Evolutionary conservation across 2,113 vertebrate species (phyloP).

Genomic region (Alces alces): DNA sequence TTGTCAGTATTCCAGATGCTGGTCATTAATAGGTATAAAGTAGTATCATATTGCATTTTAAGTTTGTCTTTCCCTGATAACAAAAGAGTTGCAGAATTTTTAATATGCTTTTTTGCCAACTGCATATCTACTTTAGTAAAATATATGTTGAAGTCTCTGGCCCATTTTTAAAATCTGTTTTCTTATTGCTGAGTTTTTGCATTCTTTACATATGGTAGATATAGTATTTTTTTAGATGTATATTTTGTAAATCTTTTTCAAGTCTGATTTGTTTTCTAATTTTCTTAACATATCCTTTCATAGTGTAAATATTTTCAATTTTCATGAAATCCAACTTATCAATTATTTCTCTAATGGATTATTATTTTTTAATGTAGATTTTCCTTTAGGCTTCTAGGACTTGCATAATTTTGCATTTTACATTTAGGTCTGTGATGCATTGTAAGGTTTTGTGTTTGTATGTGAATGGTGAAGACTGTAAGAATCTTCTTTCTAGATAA

Average conservation of each 20-base stretch:
- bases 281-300: background rate
- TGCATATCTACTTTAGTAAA: background rate
- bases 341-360: background rate
- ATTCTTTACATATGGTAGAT: background rate
- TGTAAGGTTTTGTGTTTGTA: background rate
- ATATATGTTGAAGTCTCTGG: background rate
- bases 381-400: background rate
- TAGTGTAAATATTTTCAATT: background rate
- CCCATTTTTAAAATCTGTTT: background rate
- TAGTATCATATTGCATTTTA: background rate
- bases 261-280: background rate
- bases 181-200: background rate
- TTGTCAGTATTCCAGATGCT: background rate
- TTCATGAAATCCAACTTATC: background rate
- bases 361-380: background rate
- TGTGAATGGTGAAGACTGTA: background rate
- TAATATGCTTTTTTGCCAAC: background rate
- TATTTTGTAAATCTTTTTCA: background rate
- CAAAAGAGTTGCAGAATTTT: background rate
- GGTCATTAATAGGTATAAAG: background rate
- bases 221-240: background rate
- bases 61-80: background rate
- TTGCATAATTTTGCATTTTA: background rate
- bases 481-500: background rate
- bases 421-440: background rate